These are phyloP conservation scores for Pitta sordida DNA, from an alignment of 2,113 vertebrate species.

Conservation along the genomic window DNA sequence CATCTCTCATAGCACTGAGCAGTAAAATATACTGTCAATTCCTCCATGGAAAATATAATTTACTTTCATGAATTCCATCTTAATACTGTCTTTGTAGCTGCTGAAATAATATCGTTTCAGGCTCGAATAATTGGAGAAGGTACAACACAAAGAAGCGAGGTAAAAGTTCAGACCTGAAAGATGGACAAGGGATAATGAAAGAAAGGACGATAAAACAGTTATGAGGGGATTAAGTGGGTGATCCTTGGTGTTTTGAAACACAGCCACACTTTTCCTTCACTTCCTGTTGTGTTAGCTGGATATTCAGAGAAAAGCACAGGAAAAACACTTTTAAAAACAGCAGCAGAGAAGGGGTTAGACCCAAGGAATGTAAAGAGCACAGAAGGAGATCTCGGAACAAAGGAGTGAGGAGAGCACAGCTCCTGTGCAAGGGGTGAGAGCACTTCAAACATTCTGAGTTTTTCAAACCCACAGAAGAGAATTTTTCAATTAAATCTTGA, in stretches of 20 bases:
- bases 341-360: neutral
- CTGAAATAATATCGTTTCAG: neutral
- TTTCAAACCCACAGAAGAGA: neutral
- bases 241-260: neutral
- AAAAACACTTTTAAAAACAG: neutral
- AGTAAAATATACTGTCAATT: constrained; percentile 1
- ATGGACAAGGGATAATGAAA: neutral
- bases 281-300: neutral
- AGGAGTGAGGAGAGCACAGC: neutral
- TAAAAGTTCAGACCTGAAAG: neutral
- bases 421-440: neutral
- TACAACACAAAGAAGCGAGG: neutral
- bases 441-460: neutral
- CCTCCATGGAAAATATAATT: constrained; percentile 16
- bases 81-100: neutral
- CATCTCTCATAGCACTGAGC: neutral
- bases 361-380: neutral
- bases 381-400: neutral
- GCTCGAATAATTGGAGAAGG: neutral
- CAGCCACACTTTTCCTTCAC: neutral
- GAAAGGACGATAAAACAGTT: neutral
- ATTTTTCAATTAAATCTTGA: constrained; percentile 12
- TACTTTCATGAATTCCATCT: neutral
- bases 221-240: neutral
- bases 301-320: neutral